Percentiles rank a stretch among this genome's conserved stretches.
phyloP scores from a whole-genome alignment of 2,113 vertebrate species.

The Falcunculus frontatus region DNA sequence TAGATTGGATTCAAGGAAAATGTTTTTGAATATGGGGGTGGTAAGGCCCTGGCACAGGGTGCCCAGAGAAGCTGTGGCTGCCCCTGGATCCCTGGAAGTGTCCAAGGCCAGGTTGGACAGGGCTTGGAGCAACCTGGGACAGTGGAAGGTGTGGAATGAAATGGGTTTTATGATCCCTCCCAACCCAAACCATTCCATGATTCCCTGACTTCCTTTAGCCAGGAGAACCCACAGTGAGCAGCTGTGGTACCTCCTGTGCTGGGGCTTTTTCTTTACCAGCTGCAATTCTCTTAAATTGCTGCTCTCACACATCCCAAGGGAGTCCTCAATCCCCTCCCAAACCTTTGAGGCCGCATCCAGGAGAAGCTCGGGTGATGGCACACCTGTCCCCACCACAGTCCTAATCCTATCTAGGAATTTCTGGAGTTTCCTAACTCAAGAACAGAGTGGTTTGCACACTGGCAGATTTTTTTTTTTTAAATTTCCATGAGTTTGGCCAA shows the following conservation, averaged over 20 bases:
- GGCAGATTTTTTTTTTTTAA: neutral
- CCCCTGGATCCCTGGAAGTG: neutral
- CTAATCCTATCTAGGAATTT: neutral
- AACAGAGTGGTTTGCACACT: neutral
- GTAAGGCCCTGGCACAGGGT: accelerated
- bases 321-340: neutral
- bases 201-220: neutral
- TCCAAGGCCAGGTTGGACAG: accelerated
- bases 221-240: neutral
- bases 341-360: neutral
- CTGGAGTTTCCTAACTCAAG: neutral
- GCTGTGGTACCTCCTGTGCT: accelerated
- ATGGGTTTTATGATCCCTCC: neutral
- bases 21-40: neutral
- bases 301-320: neutral
- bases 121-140: accelerated
- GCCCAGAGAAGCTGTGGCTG: neutral
- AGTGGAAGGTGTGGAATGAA: neutral
- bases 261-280: neutral
- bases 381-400: neutral
- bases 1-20: neutral
- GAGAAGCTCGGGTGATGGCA: neutral
- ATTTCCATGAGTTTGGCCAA: neutral
- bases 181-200: neutral
- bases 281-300: neutral